A percentile compares a stretch with the other conserved stretches of the same genome.
Evolutionary conservation across 2,888 invertebrate genomes (phyloP).

Genomic region (Criorhina ranunculi): DNA sequence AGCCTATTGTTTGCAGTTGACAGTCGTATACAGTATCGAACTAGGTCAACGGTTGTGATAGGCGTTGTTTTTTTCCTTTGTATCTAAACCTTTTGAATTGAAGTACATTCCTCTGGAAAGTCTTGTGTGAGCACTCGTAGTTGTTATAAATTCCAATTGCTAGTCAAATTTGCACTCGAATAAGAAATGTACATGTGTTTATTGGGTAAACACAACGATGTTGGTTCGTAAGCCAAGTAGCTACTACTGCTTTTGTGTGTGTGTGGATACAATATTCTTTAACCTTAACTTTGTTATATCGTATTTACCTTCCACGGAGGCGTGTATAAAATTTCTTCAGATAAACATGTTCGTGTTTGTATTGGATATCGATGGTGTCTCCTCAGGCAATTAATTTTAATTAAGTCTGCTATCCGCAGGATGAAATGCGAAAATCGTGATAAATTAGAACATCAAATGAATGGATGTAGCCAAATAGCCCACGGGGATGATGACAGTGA

Average conservation of each 20-base stretch:
- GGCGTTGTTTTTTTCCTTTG: conserved; percentile 19
- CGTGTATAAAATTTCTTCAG: conserved; percentile 4
- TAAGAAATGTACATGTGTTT: conserved; percentile 1
- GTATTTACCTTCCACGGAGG: conserved; percentile 9
- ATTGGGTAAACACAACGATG: conserved; percentile 13
- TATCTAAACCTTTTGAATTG: conserved; percentile 17
- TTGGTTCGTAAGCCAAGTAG: conserved; percentile 1
- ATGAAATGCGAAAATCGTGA: conserved; percentile 9
- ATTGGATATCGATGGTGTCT: conserved; percentile 5
- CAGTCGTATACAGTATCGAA: conserved; percentile 6
- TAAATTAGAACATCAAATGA: neutral
- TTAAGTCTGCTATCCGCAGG: neutral
- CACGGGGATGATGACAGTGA: conserved; percentile 1
- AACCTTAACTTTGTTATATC: conserved; percentile 27
- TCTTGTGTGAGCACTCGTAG: neutral
- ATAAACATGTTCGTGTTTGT: conserved; percentile 12
- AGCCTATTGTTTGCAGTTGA: conserved; percentile 17
- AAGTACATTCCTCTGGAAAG: neutral
- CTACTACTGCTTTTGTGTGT: neutral
- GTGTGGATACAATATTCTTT: neutral
- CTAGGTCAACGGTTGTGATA: conserved; percentile 35
- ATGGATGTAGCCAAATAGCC: conserved; percentile 2
- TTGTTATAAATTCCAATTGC: conserved; percentile 13
- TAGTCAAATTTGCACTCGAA: neutral
- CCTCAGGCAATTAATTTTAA: conserved; percentile 46